These are phyloP conservation scores for Beris chalybata DNA, from an alignment of 2,888 invertebrate species.

Conservation along the genomic window DNA sequence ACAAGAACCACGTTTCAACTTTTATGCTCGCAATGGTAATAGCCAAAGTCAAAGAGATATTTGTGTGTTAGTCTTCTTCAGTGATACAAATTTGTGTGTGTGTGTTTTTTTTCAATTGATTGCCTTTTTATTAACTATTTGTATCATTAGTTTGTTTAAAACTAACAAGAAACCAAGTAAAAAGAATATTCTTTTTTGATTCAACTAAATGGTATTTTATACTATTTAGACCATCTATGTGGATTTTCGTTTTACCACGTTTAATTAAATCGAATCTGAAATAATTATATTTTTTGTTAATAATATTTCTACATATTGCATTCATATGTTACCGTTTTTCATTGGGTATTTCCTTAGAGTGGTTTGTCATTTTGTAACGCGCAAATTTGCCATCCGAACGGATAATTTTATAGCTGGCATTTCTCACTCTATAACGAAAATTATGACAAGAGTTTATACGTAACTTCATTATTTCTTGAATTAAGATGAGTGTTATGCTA, in stretches of 20 bases:
- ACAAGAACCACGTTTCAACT: too few species aligned
- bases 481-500: slow-evolving; percentile 58
- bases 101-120: too few species aligned
- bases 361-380: too few species aligned
- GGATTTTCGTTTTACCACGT: slow-evolving; percentile 79
- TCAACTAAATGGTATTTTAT: slow-evolving; percentile 75
- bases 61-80: slow-evolving; percentile 48
- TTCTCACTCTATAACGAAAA: too few species aligned
- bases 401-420: too few species aligned
- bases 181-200: slow-evolving; percentile 70
- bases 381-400: too few species aligned
- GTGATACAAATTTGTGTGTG: too few species aligned
- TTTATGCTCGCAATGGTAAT: too few species aligned
- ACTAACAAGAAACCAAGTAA: slow-evolving; percentile 81
- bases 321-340: background rate
- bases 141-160: slow-evolving; percentile 58
- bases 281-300: slow-evolving; percentile 41
- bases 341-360: background rate
- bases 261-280: slow-evolving; percentile 82
- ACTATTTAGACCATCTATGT: slow-evolving; percentile 84
- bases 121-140: too few species aligned
- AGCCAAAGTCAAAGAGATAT: slow-evolving; percentile 47
- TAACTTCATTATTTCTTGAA: slow-evolving; percentile 62
- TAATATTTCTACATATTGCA: background rate
- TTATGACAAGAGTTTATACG: too few species aligned